Conservation (phyloP, 2,113 vertebrate species). For the Upupa epops region DNA sequence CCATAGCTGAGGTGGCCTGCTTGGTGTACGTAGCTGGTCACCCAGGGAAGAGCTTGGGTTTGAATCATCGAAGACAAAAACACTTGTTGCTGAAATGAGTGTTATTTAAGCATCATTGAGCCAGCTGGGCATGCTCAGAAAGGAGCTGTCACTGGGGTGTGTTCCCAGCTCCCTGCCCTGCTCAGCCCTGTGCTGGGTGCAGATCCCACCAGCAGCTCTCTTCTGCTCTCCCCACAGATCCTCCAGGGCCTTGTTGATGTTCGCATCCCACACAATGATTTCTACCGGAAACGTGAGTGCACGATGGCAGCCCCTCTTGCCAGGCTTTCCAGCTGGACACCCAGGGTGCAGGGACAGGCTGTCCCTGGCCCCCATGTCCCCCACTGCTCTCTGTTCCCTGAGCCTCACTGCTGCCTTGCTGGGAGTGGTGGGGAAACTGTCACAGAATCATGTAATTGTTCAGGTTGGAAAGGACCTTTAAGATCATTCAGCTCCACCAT, state of each 20-base stretch:
- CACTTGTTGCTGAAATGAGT: neutral
- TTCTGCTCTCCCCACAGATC: constrained; percentile 76
- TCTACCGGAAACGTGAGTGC: constrained; percentile 88
- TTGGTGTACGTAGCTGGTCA: neutral
- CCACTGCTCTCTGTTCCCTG: neutral
- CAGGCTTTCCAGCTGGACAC: neutral
- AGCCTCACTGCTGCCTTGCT: neutral
- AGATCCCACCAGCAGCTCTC: neutral
- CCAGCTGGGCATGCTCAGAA: neutral
- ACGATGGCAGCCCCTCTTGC: rapidly evolving
- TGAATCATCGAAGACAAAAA: neutral
- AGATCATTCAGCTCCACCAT: neutral
- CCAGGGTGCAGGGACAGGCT: rapidly evolving
- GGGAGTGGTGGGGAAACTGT: neutral
- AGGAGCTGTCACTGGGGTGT: rapidly evolving
- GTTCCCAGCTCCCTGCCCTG: rapidly evolving
- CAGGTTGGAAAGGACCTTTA: neutral
- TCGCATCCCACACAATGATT: constrained; percentile 88
- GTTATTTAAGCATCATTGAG: neutral
- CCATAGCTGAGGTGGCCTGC: neutral
- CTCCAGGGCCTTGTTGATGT: constrained; percentile 88
- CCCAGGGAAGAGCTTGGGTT: neutral
- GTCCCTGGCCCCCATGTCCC: rapidly evolving
- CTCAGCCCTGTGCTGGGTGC: neutral
- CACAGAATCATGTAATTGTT: neutral